Evolutionary conservation across 2,797 vertebrate species (phyloP).

Genomic region (Myripristis jacobus): DNA sequence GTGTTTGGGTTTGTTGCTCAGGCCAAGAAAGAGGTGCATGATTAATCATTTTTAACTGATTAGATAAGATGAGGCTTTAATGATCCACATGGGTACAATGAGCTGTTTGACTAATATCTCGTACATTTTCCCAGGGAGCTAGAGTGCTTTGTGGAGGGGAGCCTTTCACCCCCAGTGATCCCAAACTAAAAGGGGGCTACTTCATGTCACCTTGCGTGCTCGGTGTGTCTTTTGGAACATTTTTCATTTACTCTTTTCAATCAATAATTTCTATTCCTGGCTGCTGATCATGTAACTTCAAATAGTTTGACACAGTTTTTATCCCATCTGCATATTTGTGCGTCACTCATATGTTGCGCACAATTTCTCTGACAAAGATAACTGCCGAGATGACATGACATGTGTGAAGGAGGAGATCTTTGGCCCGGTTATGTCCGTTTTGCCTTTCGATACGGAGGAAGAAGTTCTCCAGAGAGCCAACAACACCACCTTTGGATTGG

Average conservation of each 20-base stretch:
- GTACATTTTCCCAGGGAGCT: conserved; percentile 86
- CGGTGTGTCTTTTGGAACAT: conserved; percentile 74
- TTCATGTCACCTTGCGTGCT: conserved; percentile 93
- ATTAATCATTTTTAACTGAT: not conserved
- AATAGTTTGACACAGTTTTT: not conserved
- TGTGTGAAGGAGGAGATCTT: conserved; percentile 98
- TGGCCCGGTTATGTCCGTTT: conserved; percentile 96
- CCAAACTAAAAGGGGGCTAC: conserved; percentile 91
- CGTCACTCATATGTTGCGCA: not conserved
- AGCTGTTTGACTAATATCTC: not conserved
- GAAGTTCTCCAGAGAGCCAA: conserved; percentile 94
- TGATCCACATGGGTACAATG: no score
- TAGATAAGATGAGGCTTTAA: not conserved
- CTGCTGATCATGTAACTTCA: not conserved
- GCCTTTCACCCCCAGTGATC: conserved; percentile 84
- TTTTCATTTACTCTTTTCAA: not conserved
- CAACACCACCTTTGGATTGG: conserved; percentile 90
- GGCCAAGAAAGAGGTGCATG: conserved; percentile 90
- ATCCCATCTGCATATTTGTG: not conserved
- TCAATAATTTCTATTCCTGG: not conserved
- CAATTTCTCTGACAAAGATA: conserved; percentile 77
- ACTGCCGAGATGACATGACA: conserved; percentile 94
- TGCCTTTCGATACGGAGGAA: conserved; percentile 93
- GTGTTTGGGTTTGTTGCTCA: conserved; percentile 89
- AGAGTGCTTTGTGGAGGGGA: conserved; percentile 92